Conservation (phyloP, 2,888 invertebrate genomes). For the Cosmia pyralina region DNA sequence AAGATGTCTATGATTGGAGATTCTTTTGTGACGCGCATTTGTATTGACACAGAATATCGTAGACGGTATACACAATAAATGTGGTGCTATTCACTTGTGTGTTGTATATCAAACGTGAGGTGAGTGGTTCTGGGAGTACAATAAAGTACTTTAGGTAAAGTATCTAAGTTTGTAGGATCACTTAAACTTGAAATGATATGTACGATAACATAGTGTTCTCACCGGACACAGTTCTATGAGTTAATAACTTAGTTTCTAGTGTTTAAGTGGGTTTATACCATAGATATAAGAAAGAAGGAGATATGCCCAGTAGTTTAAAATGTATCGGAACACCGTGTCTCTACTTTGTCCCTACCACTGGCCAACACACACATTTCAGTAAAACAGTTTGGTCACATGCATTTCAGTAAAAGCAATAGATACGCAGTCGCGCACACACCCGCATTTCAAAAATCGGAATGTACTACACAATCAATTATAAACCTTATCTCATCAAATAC, state of each 20-base stretch:
- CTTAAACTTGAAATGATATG: constrained; percentile 21
- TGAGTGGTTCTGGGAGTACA: constrained; percentile 25
- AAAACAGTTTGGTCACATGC: too few relatives aligned
- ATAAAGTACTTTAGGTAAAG: constrained; percentile 20
- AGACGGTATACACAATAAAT: constrained; percentile 50
- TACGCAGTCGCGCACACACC: too few relatives aligned
- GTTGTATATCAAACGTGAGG: constrained; percentile 18
- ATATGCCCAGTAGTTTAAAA: too few relatives aligned
- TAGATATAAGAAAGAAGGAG: too few relatives aligned
- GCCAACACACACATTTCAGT: too few relatives aligned
- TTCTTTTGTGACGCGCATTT: constrained; percentile 60
- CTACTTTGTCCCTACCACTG: too few relatives aligned
- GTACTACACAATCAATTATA: too few relatives aligned
- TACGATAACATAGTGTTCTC: neutral
- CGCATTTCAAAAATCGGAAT: too few relatives aligned
- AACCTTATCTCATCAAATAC: too few relatives aligned
- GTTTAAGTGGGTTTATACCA: neutral
- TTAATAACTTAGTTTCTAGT: constrained; percentile 19
- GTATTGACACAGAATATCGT: constrained; percentile 57
- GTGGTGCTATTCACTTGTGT: constrained; percentile 30
- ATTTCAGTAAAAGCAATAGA: too few relatives aligned
- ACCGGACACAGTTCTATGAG: constrained; percentile 10
- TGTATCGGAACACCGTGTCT: too few relatives aligned
- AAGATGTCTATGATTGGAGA: constrained; percentile 64
- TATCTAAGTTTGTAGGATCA: constrained; percentile 17